Evolutionary conservation across 2,113 vertebrate genomes (phyloP).

Genomic region (Acinonyx jubatus): DNA sequence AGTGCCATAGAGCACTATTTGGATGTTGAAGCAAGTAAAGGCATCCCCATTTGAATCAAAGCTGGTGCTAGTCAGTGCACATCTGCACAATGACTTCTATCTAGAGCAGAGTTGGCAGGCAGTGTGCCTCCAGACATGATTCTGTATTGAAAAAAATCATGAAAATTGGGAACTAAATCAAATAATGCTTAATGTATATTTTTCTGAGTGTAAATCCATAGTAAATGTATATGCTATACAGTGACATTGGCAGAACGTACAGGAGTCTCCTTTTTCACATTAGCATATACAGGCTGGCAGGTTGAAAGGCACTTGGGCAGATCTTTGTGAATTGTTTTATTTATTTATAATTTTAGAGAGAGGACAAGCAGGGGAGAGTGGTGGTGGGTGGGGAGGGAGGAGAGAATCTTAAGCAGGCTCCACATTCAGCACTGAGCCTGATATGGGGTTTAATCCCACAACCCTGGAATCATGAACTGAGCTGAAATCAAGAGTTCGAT

Average conservation of each 20-base stretch:
- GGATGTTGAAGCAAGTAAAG: neutral
- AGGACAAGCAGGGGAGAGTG: no score
- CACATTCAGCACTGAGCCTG: no score
- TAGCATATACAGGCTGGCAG: neutral
- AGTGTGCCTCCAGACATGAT: neutral
- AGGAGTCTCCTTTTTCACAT: neutral
- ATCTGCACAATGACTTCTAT: neutral
- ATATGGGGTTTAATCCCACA: no score
- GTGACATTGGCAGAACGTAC: no score
- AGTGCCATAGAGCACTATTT: neutral
- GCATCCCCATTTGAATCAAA: neutral
- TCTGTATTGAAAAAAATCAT: neutral
- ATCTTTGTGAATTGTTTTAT: neutral
- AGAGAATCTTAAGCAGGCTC: no score
- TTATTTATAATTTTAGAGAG: neutral
- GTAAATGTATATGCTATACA: neutral
- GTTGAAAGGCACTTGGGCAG: neutral
- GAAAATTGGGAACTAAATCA: neutral
- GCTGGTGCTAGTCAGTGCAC: neutral
- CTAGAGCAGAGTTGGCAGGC: neutral
- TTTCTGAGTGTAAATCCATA: neutral
- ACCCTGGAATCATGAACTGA: no score
- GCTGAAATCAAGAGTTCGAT: no score
- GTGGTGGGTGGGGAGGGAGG: no score
- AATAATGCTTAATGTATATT: neutral